Percentiles rank a stretch among this genome's conserved stretches.
Conservation (phyloP, 2,888 invertebrate genomes). For the Scaptomyza reducta region DNA sequence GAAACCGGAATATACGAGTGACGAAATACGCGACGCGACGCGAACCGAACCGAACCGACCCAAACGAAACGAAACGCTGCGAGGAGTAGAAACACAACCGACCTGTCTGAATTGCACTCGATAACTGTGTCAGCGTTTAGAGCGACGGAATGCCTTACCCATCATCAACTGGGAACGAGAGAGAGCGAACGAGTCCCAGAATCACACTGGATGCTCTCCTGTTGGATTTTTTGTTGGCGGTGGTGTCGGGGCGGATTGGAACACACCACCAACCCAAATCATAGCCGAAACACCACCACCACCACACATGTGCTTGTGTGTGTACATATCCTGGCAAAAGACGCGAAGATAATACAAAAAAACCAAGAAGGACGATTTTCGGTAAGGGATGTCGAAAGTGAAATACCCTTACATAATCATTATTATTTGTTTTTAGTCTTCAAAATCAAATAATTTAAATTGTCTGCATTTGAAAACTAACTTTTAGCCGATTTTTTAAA, state of each 20-base stretch:
- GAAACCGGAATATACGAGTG: constrained; percentile 37
- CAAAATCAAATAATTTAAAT: too few species aligned
- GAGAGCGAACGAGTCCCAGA: constrained; percentile 33
- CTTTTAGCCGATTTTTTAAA: too few species aligned
- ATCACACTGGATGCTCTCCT: constrained; percentile 55
- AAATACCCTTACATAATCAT: not conserved
- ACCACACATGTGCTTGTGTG: constrained; percentile 15
- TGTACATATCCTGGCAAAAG: constrained; percentile 35
- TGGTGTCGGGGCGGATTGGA: constrained; percentile 42
- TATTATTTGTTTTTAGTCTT: not conserved
- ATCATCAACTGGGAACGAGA: constrained; percentile 25
- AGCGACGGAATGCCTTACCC: constrained; percentile 61
- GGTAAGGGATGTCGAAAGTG: not conserved
- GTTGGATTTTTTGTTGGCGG: constrained; percentile 44
- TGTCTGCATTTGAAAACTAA: too few species aligned
- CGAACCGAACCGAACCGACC: constrained; percentile 22
- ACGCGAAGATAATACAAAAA: constrained; percentile 45
- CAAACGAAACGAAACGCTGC: constrained; percentile 20
- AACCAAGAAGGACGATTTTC: not conserved
- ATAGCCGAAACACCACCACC: constrained; percentile 18
- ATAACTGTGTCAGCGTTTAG: constrained; percentile 82
- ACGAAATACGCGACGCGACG: constrained; percentile 53
- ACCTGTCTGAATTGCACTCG: constrained; percentile 83
- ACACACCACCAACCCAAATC: constrained; percentile 24
- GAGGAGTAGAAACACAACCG: constrained; percentile 75